Percentiles rank a stretch among this genome's conserved stretches.
Conservation (phyloP, 2,113 vertebrate species). For the Hydrolagus affinis region DNA sequence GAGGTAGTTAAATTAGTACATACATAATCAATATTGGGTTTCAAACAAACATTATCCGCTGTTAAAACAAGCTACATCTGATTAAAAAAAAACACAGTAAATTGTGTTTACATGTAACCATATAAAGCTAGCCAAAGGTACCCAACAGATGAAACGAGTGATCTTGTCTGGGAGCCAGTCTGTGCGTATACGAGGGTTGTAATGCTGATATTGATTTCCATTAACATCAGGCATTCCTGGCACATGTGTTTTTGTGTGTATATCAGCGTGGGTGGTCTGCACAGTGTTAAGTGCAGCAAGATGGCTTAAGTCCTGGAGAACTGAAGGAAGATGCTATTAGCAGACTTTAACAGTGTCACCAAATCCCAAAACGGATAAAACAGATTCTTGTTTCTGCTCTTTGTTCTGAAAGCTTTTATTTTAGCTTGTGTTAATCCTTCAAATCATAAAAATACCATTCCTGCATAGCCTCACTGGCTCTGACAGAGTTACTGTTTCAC, state of each 20-base stretch:
- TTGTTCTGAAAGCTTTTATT: slow-evolving; percentile 38
- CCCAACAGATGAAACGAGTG: slow-evolving; percentile 47
- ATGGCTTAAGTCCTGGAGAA: slow-evolving; percentile 47
- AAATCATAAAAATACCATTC: slow-evolving; percentile 27
- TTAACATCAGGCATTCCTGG: slow-evolving; percentile 46
- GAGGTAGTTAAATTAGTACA: slow-evolving; percentile 23
- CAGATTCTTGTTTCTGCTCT: slow-evolving; percentile 25
- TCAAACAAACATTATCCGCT: slow-evolving; percentile 12
- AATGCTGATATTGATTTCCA: slow-evolving; percentile 48
- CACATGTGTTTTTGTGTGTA: slow-evolving; percentile 64
- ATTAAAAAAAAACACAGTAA: slow-evolving; percentile 20
- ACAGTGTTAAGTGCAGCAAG: slow-evolving; percentile 42
- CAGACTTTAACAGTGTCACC: slow-evolving; percentile 37
- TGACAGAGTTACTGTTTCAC: slow-evolving; percentile 25
- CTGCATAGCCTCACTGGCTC: slow-evolving; percentile 5
- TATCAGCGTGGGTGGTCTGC: slow-evolving; percentile 65
- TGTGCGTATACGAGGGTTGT: slow-evolving; percentile 45
- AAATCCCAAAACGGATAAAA: slow-evolving; percentile 29
- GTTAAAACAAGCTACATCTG: background rate
- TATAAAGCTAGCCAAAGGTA: slow-evolving; percentile 6
- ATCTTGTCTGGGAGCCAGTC: slow-evolving; percentile 43
- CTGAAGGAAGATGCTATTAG: slow-evolving; percentile 36
- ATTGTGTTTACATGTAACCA: slow-evolving; percentile 10
- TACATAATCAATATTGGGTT: slow-evolving; percentile 23
- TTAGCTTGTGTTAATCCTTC: slow-evolving; percentile 22